Conservation (phyloP, 2,797 vertebrate genomes). For the Orestias chungarensis region DNA sequence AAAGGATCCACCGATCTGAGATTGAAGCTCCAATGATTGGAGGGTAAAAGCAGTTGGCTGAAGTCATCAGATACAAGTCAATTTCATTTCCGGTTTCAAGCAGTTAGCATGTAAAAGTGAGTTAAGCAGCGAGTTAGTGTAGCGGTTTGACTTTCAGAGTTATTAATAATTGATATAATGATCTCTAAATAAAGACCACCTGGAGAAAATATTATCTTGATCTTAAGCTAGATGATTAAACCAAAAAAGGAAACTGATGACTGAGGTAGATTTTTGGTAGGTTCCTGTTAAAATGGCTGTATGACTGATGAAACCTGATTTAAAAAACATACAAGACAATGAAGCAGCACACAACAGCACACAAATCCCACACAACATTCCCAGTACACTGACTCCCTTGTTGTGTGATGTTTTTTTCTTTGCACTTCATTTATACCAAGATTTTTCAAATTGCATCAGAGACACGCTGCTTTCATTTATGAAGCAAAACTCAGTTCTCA, state of each 20-base stretch:
- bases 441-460: conserved; percentile 23
- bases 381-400: background rate
- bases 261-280: background rate
- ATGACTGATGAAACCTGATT: conserved; percentile 17
- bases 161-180: background rate
- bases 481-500: conserved; percentile 21
- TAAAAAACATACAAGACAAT: background rate
- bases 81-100: background rate
- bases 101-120: background rate
- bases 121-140: background rate
- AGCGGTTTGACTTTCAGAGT: background rate
- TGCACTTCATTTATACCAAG: conserved; percentile 4
- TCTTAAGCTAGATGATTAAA: background rate
- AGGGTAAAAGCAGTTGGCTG: background rate
- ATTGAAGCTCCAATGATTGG: background rate
- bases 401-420: conserved; percentile 5
- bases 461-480: conserved; percentile 37
- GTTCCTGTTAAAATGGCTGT: conserved; percentile 7
- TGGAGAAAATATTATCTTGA: background rate
- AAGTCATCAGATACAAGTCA: background rate
- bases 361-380: background rate
- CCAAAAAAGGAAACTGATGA: background rate
- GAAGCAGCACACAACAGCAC: conserved; percentile 12
- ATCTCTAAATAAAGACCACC: background rate
- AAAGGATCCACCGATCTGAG: background rate